Conservation (phyloP, 2,797 vertebrate genomes). For the Kryptopterus vitreolus region DNA sequence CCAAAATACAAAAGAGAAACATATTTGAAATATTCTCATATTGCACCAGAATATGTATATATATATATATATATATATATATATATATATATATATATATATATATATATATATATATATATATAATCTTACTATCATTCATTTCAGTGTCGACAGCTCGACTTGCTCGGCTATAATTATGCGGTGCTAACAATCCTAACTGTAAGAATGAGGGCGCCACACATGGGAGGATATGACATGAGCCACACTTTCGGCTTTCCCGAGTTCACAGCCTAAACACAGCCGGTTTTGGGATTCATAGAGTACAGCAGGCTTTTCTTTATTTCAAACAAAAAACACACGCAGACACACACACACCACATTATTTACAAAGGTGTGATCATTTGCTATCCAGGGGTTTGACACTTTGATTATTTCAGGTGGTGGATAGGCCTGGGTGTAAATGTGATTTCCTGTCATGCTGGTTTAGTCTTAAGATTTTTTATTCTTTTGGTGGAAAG, state of each 20-base stretch:
- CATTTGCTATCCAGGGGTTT: not conserved
- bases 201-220: constrained; percentile 39
- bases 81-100: too few species aligned
- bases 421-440: not conserved
- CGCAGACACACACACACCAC: not conserved
- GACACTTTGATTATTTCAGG: not conserved
- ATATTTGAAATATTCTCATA: constrained; percentile 21
- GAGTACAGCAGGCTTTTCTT: constrained; percentile 12
- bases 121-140: constrained; percentile 14
- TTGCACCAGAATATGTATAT: constrained; percentile 20
- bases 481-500: not conserved
- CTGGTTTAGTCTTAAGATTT: too few species aligned
- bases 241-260: constrained; percentile 37
- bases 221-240: constrained; percentile 48
- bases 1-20: constrained; percentile 24
- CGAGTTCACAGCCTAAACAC: constrained; percentile 39
- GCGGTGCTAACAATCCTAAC: constrained; percentile 51
- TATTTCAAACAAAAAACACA: not conserved
- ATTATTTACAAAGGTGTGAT: not conserved
- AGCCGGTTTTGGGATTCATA: constrained; percentile 16
- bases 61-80: too few species aligned
- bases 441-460: constrained; percentile 3
- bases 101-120: too few species aligned
- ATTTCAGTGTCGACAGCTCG: constrained; percentile 34
- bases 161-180: constrained; percentile 57